Evolutionary conservation across 2,888 invertebrate genomes (phyloP).

Genomic region (Netelia inedita): DNA sequence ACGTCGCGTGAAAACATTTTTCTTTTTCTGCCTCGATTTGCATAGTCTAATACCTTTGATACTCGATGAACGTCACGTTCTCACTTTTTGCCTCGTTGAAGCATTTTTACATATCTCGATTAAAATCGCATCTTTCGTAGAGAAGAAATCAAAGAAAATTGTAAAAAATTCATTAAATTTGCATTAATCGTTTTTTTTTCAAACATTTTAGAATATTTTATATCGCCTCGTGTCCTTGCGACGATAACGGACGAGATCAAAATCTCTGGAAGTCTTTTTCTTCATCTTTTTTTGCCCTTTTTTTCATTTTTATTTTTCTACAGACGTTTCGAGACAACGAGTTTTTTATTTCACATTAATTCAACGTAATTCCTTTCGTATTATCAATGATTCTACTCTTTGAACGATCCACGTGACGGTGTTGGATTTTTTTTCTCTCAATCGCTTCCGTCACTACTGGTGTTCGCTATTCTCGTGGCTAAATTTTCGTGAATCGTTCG

Average conservation of each 20-base stretch:
- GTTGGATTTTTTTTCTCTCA: not conserved
- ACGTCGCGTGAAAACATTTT: not conserved
- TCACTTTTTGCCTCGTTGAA: slow-evolving; percentile 10
- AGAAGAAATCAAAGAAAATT: too few species aligned
- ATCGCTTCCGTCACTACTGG: not conserved
- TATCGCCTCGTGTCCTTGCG: too few species aligned
- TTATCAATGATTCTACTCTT: not conserved
- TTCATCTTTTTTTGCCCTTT: not conserved
- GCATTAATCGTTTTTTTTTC: not conserved
- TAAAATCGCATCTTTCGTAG: too few species aligned
- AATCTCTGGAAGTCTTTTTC: too few species aligned
- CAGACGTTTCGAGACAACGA: not conserved
- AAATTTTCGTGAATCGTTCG: not conserved
- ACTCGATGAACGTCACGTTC: slow-evolving; percentile 32
- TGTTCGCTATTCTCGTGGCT: not conserved
- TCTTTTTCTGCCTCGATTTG: slow-evolving; percentile 6
- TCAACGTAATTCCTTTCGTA: not conserved
- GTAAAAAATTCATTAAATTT: slow-evolving; percentile 16
- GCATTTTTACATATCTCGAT: slow-evolving; percentile 23
- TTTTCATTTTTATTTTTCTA: slow-evolving; percentile 35
- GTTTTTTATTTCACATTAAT: not conserved
- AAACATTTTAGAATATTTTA: too few species aligned
- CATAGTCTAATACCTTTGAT: not conserved
- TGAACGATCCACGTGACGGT: slow-evolving; percentile 3
- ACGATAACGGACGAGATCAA: too few species aligned